These are phyloP conservation scores for Leptura quadrifasciata DNA, from an alignment of 2,888 invertebrate species.

Conservation along the genomic window DNA sequence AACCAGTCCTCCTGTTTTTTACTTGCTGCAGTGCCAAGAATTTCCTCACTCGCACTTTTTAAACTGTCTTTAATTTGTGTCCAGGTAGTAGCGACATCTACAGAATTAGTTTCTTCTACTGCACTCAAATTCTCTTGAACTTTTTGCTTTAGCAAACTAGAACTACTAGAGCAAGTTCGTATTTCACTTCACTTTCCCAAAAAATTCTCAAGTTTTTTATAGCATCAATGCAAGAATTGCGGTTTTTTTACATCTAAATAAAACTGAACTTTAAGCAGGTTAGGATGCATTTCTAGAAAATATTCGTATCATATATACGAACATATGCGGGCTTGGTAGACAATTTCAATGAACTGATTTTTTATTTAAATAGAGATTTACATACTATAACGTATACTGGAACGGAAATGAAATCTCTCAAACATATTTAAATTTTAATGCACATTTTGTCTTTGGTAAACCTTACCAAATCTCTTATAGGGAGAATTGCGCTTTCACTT, in stretches of 20 bases:
- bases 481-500: neutral
- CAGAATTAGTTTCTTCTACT: too few species aligned
- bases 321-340: neutral
- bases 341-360: neutral
- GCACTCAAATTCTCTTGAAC: too few species aligned
- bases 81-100: too few species aligned
- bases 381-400: neutral
- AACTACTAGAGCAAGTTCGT: too few species aligned
- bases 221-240: neutral
- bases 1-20: too few species aligned
- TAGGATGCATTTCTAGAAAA: neutral
- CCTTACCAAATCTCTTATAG: neutral
- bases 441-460: neutral
- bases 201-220: too few species aligned
- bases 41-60: too few species aligned
- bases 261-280: neutral
- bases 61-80: too few species aligned
- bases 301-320: neutral
- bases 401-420: neutral
- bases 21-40: too few species aligned
- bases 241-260: neutral
- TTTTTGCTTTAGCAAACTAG: too few species aligned
- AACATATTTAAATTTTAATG: neutral
- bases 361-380: constrained; percentile 3
- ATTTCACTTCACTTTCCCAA: too few species aligned